These are phyloP conservation scores for Neodiprion virginianus DNA, from an alignment of 1,140 invertebrate species.

Conservation along the genomic window DNA sequence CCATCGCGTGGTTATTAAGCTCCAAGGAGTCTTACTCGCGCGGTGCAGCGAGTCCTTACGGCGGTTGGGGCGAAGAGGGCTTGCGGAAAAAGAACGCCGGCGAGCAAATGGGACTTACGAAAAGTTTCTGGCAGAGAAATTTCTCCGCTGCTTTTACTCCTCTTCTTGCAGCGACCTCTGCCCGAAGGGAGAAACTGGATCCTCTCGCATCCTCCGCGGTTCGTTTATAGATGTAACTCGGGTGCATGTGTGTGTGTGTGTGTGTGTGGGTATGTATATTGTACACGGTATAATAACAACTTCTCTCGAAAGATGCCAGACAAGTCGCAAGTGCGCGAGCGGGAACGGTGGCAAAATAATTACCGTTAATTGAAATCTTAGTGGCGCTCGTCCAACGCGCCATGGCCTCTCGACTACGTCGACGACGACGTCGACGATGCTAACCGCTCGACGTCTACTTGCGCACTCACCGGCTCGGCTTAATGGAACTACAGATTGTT, in stretches of 20 bases:
- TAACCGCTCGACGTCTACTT: neutral
- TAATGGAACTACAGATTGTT: slow-evolving; percentile 7
- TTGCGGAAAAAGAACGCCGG: neutral
- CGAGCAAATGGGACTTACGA: slow-evolving; percentile 51
- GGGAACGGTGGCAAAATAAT: slow-evolving; percentile 45
- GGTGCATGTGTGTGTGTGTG: neutral
- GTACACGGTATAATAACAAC: slow-evolving; percentile 19
- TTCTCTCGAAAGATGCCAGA: slow-evolving; percentile 2
- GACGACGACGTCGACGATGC: neutral
- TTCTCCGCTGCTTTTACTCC: slow-evolving; percentile 16
- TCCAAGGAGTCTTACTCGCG: slow-evolving; percentile 1
- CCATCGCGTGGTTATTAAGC: slow-evolving; percentile 43
- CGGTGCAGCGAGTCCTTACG: no score
- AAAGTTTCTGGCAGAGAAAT: slow-evolving; percentile 53
- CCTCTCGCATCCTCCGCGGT: neutral
- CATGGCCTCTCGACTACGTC: neutral
- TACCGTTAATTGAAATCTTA: slow-evolving; percentile 59
- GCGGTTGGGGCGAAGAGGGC: no score
- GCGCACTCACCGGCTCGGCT: neutral
- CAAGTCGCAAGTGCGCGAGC: neutral
- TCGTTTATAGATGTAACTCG: neutral
- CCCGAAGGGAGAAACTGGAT: neutral
- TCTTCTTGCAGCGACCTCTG: neutral
- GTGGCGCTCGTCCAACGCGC: slow-evolving; percentile 45
- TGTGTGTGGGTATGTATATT: slow-evolving; percentile 15